These are phyloP conservation scores for Enteromius viviparus DNA, from an alignment of 2,797 vertebrate species.

Conservation along the genomic window DNA sequence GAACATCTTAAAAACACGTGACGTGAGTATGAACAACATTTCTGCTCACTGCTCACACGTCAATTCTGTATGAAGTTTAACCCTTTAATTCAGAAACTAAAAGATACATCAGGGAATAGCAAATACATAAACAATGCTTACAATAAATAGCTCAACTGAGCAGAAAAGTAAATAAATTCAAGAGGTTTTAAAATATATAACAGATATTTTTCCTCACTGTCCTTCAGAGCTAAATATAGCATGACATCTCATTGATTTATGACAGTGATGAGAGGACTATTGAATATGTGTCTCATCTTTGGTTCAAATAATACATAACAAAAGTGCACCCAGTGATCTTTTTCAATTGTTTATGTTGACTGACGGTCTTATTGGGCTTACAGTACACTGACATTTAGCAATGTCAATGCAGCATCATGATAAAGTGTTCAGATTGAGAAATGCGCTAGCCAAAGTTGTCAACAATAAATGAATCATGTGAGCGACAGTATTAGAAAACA, in stretches of 20 bases:
- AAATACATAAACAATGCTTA: not conserved
- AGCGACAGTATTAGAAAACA: not conserved
- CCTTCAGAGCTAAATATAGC: slow-evolving; percentile 12
- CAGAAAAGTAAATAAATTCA: not conserved
- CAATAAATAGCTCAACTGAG: not conserved
- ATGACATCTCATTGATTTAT: slow-evolving; percentile 9
- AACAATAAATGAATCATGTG: not conserved
- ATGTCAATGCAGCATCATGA: not conserved
- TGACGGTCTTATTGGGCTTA: not conserved
- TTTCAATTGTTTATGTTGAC: not conserved
- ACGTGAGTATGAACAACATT: slow-evolving; percentile 11
- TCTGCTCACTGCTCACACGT: not conserved
- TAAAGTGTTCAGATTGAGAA: not conserved
- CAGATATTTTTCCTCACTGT: not conserved
- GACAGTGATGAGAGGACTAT: slow-evolving; percentile 32
- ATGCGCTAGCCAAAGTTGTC: not conserved
- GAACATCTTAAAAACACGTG: slow-evolving; percentile 22
- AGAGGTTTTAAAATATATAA: not conserved
- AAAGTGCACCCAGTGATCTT: slow-evolving; percentile 17
- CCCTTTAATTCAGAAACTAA: not conserved
- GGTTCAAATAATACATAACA: slow-evolving; percentile 49
- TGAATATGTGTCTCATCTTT: slow-evolving; percentile 48
- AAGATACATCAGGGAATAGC: not conserved
- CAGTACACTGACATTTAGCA: not conserved
- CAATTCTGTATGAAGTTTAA: not conserved